Evolutionary conservation across 2,888 invertebrate genomes (phyloP), one percentile per base, ranked within the genome.

Genomic region (Thymelicus lineola): DNA sequence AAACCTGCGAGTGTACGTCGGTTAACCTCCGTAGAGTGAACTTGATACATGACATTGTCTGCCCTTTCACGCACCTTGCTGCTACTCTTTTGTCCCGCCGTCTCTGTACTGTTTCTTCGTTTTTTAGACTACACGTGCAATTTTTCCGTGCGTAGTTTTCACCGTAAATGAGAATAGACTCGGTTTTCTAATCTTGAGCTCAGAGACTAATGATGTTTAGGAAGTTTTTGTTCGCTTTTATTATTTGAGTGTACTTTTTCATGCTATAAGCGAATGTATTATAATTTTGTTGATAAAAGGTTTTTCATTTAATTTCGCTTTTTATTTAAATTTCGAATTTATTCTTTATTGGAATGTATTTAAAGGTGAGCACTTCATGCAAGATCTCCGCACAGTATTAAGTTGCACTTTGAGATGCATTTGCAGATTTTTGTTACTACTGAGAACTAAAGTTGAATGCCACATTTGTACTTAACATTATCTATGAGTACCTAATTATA

Each of bases 41-140:
- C 93, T 93, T 93, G 93, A 93, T 93, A 92, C 93, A 89, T 93
- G 93, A 93, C 93, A 93, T 93, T 93, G 91, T 92, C 82, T 85
- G 87, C 86, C 87, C 88, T 89, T 89, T 87, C 88, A 90, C 91
- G 90, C 90, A 88, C 86, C 84, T 85, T 77, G 82, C 75, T 74
- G 80, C 75, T 77, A 75, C 75, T 72, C 76, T 72, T 77, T 79
- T 77, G 75, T 78, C 70, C 67, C 61, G 62, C 35, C 68, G 69
- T 71, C 68, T 74, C 74, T 73, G 74, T 74, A 71, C 67, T 55
- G 75, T 78, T 77, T 77, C 77, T 78, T 78, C 75, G 72, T 73
- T 75, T 73, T 73, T 69, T 63, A 68, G 67, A 67, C 66, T 66
- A 66, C 61, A 68, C 67, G 61, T 61, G 67, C 67, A 62, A 55